Base-by-base conservation (phyloP, 2,797 vertebrate genomes). In the Cuculus canorus region DNA sequence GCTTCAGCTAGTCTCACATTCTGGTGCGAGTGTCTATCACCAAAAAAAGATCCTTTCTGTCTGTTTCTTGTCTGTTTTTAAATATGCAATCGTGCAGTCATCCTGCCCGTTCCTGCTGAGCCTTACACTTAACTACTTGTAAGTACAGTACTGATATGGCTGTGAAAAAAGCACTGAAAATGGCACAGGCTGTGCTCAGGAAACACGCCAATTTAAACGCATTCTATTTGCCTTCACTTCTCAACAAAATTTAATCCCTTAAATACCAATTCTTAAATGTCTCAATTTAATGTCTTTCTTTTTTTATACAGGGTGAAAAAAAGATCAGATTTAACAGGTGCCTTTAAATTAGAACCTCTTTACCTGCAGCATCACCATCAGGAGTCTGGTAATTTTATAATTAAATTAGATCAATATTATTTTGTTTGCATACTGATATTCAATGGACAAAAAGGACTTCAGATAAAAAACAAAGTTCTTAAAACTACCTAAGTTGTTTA, bases 311-410 rank as follows among this genome's bases (percentile, higher is more conserved):
- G 99, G 99, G 99, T 99, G 95, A 99, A 98, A 96, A 98, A 97
- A 66, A 98, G 99, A 96, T 33, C 96, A 10, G 99, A 99, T 93
- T 94, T 99, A 81, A 99, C 98, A 9, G 98, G 98, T 83, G 99
- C 99, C 86, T 99, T 99, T 97, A 99, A 99, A 91, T 88, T 99
- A 90, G 99, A 99, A n/a, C 99, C 99, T 3, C 92, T 99, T 59
- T 99, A 99, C 92, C 98, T 99, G 82, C 98, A 98, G 96, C 98
- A 99, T 60, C 98, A 98, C 82, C 98, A 99, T 87, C 98, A 99
- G 95, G 99, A 99, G 68, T 99, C 99, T 94, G 99, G 99, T 99
- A 93, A 96, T 79, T 88, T 43, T 92, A 41, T 48, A 57, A 78
- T 81, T 70, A 47, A 92, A 72, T 57, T 9, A 60, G 4, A 88